Evolutionary conservation across 2,888 invertebrate species (phyloP), one percentile per base, ranked within the genome.

Genomic region (Ochlodes sylvanus): DNA sequence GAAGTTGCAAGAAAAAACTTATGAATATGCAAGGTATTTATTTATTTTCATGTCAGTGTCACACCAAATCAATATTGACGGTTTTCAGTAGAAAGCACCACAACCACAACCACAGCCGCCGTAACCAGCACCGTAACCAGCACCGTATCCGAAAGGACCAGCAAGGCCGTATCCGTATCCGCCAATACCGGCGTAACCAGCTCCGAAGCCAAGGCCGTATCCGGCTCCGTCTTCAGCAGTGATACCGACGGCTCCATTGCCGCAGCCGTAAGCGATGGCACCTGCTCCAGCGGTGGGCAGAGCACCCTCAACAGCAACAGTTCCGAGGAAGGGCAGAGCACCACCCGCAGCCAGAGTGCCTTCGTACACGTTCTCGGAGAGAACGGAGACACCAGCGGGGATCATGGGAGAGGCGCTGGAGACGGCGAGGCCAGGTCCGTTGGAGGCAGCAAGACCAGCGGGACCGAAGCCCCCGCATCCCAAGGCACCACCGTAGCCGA

Each of bases 291-390:
- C 71, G 9, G 80, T 73, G 41, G 77, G 75, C 32, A 79, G 63
- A 3, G 63, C 54, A n/a, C 78, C 76, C 15, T 76, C 75, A 14
- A 79, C 68, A 55, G 69, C 72, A 1, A 81, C 79, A 32, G 78
- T 72, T 14, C 77, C 76, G 32, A 76, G 54, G 75, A 79, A 75
- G 6, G 76, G 79, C 63, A 79, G 65, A 52, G 75, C 68, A 34
- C 79, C 80, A 14, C 62, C 21, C 19, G 76, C 73, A 21, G 66
- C 56, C 7, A 82, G 60, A 10, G 73, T 62, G 0, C 82, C 81
- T 70, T 78, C 76, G 50, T 79, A 77, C 2, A 68, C 69, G 61
- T 82, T 83, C 14, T 80, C 79, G 64, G 82, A 79, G 3, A 73
- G 38, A 3, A 77, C 70, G 41, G 72, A 62, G 27, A 79, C 62